A percentile compares a stretch with the other conserved stretches of the same genome.
These are phyloP conservation scores for Plectropomus leopardus DNA, from an alignment of 2,113 vertebrate genomes.

Conservation along the genomic window DNA sequence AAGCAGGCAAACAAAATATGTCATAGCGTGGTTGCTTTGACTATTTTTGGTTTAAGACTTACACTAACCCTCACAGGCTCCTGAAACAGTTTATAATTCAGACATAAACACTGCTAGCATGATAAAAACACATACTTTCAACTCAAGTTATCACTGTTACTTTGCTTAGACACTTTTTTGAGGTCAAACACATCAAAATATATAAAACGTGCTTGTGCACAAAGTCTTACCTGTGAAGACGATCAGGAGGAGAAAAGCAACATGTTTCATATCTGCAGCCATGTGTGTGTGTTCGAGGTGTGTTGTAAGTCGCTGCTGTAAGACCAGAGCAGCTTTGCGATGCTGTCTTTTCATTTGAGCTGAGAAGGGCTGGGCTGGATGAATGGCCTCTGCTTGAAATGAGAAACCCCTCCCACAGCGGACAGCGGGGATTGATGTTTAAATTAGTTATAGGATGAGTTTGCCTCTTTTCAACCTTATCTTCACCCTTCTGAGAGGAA, in stretches of 20 bases:
- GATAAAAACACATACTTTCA: background rate
- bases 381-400: slow-evolving; percentile 15
- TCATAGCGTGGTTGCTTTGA: background rate
- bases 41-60: background rate
- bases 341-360: background rate
- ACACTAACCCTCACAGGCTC: background rate
- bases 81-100: background rate
- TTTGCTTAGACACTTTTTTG: background rate
- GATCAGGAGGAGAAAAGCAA: slow-evolving; percentile 53
- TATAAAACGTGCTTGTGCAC: background rate
- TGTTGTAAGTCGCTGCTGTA: background rate
- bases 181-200: background rate
- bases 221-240: slow-evolving; percentile 70
- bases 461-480: too few species aligned
- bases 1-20: background rate
- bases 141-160: background rate
- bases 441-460: slow-evolving; percentile 19
- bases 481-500: too few species aligned
- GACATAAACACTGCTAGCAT: background rate
- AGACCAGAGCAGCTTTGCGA: background rate
- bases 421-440: background rate
- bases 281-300: background rate
- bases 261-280: slow-evolving; percentile 43
- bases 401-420: slow-evolving; percentile 42
- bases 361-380: slow-evolving; percentile 7